Evolutionary conservation across 1,140 invertebrate genomes (phyloP), one percentile per base, ranked within the genome.

Genomic region (Drosophila pruinosa): DNA sequence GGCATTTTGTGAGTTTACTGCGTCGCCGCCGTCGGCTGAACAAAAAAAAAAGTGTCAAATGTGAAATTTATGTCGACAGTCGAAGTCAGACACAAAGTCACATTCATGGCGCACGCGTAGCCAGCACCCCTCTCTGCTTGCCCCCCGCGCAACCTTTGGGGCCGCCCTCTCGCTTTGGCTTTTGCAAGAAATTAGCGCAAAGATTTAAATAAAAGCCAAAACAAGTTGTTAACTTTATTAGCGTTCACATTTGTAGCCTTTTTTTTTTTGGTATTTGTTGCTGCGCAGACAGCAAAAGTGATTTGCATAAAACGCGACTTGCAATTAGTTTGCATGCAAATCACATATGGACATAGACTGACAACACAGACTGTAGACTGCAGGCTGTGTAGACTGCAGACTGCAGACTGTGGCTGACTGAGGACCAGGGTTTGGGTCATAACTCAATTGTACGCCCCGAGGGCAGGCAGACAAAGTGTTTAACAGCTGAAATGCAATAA

Each of bases 51-150:
- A 88, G 82, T 88, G 81, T 81, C 81, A 86, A 86, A 86, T 86
- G 61, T 86, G 82, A 78, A 81, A 86, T 86, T 88, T 86, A 86
- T 86, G 82, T 78, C 57, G 63, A 59, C 82, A 77, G 69, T 21
- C 54, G 62, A 48, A 65, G 62, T 38, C 62, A 59, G 62, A 68
- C 56, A 38, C 36, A n/a, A 64, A 26, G 31, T 54, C 38, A 39
- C 1, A 47, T 43, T 53, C 26, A 36, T 14, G 50, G 72, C 45
- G 39, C 38, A 36, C n/a, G 24, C 38, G 50, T 41, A 52, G 28
- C 47, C 31, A 43, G 53, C 39, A n/a, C 43, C 59, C 57, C 68
- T 15, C 12, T 1, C 10, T 14, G 2, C 0, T 6, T 0, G n/a
- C 17, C n/a, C 31, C 12, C 3, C 17, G 3, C 15, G 4, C 17